Base-by-base conservation (phyloP, 2,797 vertebrate genomes). In the Threskiornis aethiopicus region DNA sequence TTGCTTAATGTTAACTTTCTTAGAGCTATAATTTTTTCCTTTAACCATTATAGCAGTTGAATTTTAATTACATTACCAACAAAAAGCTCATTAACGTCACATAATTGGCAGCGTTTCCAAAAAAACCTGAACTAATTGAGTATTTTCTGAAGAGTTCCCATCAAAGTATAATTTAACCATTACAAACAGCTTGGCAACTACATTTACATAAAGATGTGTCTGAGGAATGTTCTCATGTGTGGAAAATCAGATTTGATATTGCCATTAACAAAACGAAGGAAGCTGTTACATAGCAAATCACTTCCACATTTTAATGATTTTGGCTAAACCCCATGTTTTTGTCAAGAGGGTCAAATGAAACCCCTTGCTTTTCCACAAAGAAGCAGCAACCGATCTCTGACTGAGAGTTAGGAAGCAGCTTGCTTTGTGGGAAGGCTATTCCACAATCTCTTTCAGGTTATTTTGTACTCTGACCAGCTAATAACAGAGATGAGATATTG, bases 91-190 rank as follows among this genome's bases (percentile, higher is more conserved):
- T 98, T 98, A 98, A 97, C 97, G 26, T 98, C 98, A 98, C 83
- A 29, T 98, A 98, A 98, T 98, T 98, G 98, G 98, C 98, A 98
- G 97, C 61, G 3, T 98, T 98, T 98, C 98, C 97, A 98, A 98
- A 98, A 98, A 98, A 98, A 98, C 96, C 97, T 98, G 98, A 97
- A 97, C 98, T 98, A 98, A 98, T 98, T 98, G 98, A 98, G 98
- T 98, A 98, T 98, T 98, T 98, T 98, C 98, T 98, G 97, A 98
- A 98, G 98, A 98, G 90, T 98, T 98, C 97, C 97, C 97, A 98
- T 98, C 98, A 98, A 98, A 98, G 97, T 98, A 97, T 98, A 98
- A 98, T 98, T 98, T 98, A 98, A 98, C 98, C 98, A 98, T 98
- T 98, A 98, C 97, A 98, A 98, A 98, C 98, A 98, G 98, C 98